phyloP scores from a whole-genome alignment of 2,797 vertebrate species.

The Hippopotamyrus pictus region DNA sequence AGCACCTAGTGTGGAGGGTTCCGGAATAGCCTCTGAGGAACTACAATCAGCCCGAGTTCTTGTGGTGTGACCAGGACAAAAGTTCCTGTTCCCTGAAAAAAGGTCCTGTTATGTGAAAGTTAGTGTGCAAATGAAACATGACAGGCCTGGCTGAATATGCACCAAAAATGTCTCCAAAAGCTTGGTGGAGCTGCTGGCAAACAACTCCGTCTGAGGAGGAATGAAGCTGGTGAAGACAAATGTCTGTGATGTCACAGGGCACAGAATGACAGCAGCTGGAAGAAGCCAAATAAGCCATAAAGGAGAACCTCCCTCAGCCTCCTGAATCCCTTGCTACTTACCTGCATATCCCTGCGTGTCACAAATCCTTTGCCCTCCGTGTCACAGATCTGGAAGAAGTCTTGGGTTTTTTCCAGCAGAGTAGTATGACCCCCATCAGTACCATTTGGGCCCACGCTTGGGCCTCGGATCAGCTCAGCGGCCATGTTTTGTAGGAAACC shows the following conservation, averaged over 20 bases:
- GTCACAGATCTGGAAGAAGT: constrained; percentile 91
- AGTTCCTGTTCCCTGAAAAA: not conserved
- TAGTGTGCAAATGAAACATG: not conserved
- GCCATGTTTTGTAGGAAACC: constrained; percentile 9
- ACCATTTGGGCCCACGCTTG: constrained; percentile 24
- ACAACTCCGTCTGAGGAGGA: not conserved
- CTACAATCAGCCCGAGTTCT: not conserved
- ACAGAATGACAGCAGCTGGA: not conserved
- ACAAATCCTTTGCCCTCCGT: constrained; percentile 84
- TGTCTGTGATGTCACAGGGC: not conserved
- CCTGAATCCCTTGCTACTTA: constrained; percentile 36
- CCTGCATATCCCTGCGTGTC: constrained; percentile 81
- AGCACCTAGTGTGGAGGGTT: not conserved
- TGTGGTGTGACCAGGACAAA: not conserved
- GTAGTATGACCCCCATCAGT: constrained; percentile 30
- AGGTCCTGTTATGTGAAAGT: not conserved
- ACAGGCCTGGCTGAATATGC: no score
- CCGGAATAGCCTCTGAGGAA: not conserved
- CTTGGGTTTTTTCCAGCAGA: constrained; percentile 71
- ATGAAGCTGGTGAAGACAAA: not conserved
- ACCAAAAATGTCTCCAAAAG: no score
- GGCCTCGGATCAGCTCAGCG: not conserved
- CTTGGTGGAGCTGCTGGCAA: not conserved
- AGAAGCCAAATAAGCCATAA: not conserved
- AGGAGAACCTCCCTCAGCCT: not conserved